phyloP scores from a whole-genome alignment of 2,888 invertebrate species.

The Exocentrus adspersus region DNA sequence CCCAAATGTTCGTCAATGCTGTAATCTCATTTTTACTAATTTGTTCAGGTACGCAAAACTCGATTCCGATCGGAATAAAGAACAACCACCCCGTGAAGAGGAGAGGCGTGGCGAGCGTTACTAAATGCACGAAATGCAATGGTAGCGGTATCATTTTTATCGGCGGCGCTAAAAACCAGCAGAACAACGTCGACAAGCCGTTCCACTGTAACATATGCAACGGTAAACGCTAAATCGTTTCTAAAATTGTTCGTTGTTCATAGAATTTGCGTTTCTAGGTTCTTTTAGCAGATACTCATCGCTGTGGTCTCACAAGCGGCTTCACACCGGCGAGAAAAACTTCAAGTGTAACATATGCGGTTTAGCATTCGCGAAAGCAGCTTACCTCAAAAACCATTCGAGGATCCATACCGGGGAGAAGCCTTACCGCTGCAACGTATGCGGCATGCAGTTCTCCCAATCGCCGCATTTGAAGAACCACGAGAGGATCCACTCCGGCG shows the following conservation, averaged over 20 bases:
- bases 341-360: conserved; percentile 91
- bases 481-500: conserved; percentile 88
- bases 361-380: conserved; percentile 88
- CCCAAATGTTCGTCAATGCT: too few relatives aligned
- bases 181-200: conserved; percentile 78
- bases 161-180: conserved; percentile 73
- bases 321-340: conserved; percentile 86
- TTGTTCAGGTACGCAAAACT: conserved; percentile 63
- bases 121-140: conserved; percentile 90
- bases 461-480: conserved; percentile 90
- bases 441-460: conserved; percentile 91
- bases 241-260: neutral
- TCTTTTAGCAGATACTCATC: conserved; percentile 87
- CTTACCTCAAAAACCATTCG: conserved; percentile 90
- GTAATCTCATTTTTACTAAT: neutral
- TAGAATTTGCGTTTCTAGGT: conserved; percentile 55
- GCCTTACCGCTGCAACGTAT: conserved; percentile 76
- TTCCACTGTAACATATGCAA: conserved; percentile 91
- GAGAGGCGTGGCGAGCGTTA: conserved; percentile 83
- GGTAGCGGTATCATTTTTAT: conserved; percentile 88
- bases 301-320: conserved; percentile 88
- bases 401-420: conserved; percentile 83
- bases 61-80: conserved; percentile 64
- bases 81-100: conserved; percentile 81
- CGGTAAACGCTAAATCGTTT: conserved; percentile 58